These are phyloP conservation scores for Sylvilagus bachmani DNA, from an alignment of 2,113 vertebrate species.

Conservation along the genomic window DNA sequence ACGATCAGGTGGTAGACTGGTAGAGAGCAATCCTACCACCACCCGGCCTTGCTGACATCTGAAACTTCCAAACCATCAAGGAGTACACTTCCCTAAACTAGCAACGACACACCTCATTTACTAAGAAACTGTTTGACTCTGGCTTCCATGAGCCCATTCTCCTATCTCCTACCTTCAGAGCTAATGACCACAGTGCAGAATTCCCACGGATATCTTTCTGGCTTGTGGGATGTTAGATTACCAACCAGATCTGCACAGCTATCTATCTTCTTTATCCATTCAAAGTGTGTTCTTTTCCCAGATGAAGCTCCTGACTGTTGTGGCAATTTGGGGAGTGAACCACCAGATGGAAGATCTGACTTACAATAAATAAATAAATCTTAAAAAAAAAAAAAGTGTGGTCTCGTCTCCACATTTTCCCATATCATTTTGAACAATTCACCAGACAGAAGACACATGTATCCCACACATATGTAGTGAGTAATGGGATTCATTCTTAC, in stretches of 20 bases:
- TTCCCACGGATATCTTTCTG: not conserved
- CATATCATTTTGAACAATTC: slow-evolving; percentile 3
- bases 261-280: not conserved
- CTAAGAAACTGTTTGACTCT: not conserved
- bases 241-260: not conserved
- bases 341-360: no score
- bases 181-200: not conserved
- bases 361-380: no score
- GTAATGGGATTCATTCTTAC: slow-evolving; percentile 80
- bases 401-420: not conserved
- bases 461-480: not conserved
- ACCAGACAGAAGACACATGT: not conserved
- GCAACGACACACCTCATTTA: not conserved
- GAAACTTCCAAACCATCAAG: not conserved
- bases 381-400: not conserved
- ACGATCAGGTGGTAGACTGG: not conserved
- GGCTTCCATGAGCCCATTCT: not conserved
- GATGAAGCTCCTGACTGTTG: no score
- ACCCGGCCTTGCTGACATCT: not conserved
- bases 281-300: no score
- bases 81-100: not conserved
- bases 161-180: not conserved
- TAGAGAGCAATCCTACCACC: not conserved
- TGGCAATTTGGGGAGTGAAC: no score
- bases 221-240: not conserved